phyloP scores from a whole-genome alignment of 2,888 invertebrate species.

The Allophyes oxyacanthae region DNA sequence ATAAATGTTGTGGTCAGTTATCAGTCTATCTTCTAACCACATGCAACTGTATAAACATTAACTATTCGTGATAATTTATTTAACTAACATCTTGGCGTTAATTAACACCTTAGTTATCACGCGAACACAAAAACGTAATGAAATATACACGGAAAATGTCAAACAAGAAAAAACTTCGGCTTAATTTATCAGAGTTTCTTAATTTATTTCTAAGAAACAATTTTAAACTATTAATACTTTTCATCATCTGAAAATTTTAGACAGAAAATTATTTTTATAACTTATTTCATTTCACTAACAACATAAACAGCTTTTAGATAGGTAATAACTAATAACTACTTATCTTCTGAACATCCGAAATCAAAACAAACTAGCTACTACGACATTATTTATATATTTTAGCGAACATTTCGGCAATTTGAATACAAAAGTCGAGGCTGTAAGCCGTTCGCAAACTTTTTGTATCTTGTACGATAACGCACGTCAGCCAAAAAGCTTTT shows the following conservation, averaged over 20 bases:
- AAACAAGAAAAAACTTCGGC: no score
- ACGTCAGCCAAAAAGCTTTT: constrained; percentile 87
- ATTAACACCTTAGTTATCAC: no score
- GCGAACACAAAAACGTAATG: no score
- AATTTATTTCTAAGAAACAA: not conserved
- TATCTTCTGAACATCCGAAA: constrained; percentile 36
- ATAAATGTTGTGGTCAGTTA: no score
- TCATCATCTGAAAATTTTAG: constrained; percentile 5
- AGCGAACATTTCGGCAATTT: constrained; percentile 65
- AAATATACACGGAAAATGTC: no score
- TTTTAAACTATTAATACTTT: constrained; percentile 17
- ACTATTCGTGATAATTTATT: no score
- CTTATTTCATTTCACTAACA: not conserved
- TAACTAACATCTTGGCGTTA: no score
- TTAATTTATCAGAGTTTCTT: no score
- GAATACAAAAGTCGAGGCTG: constrained; percentile 75
- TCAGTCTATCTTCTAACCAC: no score
- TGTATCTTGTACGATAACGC: constrained; percentile 79
- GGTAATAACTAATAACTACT: not conserved
- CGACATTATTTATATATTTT: constrained; percentile 36
- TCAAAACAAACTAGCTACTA: constrained; percentile 41
- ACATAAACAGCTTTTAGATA: constrained; percentile 1
- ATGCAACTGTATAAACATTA: no score
- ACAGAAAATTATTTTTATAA: constrained; percentile 12
- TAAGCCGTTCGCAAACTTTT: constrained; percentile 66